A percentile compares a stretch with the other conserved stretches of the same genome.
These are phyloP conservation scores for Paedocypris micromegethes DNA, from an alignment of 2,797 vertebrate species.

Conservation along the genomic window DNA sequence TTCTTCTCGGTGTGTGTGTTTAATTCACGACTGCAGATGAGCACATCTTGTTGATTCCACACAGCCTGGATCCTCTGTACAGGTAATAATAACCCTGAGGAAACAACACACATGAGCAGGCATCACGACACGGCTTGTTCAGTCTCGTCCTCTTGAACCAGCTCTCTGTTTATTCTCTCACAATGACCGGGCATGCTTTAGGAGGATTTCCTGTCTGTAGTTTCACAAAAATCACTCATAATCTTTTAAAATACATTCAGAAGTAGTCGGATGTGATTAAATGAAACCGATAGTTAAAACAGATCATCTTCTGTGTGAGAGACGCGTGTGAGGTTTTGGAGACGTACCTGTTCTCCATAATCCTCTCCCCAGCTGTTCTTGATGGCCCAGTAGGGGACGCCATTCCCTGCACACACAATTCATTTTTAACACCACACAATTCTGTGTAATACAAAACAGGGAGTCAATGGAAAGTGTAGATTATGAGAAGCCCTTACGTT, in stretches of 20 bases:
- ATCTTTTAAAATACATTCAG: too few species aligned
- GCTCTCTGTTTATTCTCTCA: too few species aligned
- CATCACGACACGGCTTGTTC: too few species aligned
- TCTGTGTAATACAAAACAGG: too few species aligned
- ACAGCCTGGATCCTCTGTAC: constrained; percentile 76
- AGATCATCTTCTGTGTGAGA: neutral
- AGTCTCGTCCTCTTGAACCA: too few species aligned
- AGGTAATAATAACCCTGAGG: constrained; percentile 86
- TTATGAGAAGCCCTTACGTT: constrained; percentile 66
- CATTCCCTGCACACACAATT: constrained; percentile 63
- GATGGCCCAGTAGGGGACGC: constrained; percentile 83
- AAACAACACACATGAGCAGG: constrained; percentile 18
- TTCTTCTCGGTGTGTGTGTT: constrained; percentile 26
- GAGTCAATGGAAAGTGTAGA: too few species aligned
- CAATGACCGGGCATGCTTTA: too few species aligned
- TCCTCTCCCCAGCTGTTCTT: constrained; percentile 92
- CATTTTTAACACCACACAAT: neutral
- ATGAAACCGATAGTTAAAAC: too few species aligned
- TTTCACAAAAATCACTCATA: too few species aligned
- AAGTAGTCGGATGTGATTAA: too few species aligned
- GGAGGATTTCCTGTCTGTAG: too few species aligned
- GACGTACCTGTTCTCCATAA: constrained; percentile 81
- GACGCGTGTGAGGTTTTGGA: constrained; percentile 33
- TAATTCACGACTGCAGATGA: constrained; percentile 80
- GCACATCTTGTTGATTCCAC: constrained; percentile 85